Base-by-base conservation (phyloP, 2,888 invertebrate genomes). In the Agonopterix subpropinquella region DNA sequence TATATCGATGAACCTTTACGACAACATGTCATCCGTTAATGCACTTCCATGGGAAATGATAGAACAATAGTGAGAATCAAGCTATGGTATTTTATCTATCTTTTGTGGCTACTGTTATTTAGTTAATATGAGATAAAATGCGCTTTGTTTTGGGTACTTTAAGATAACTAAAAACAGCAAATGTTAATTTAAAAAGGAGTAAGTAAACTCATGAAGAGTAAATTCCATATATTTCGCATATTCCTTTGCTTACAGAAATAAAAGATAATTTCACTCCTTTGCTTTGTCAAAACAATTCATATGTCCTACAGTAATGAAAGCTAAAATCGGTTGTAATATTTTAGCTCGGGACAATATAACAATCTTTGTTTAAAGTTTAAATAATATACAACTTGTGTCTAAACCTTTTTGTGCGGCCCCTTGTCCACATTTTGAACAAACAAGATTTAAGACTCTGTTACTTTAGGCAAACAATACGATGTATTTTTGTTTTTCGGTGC, bases 401-500 rank as follows among this genome's bases (percentile, higher is more conserved):
- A 61, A 57, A 50, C 52, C 53, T 53, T 52, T 36, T 55, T 60
- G 60, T 57, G 51, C 52, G 51, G 54, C 53, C 54, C 53, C 42
- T 55, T 60, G 60, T 57, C 53, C 53, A 57, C 52, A 53, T 55
- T 53, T 54, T 47, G 49, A 54, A 54, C 51, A 59, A 58, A 62
- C 50, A 58, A 56, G 28, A 28, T 28, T 28, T 28, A 28, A 28
- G 7, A 28, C 28, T 28, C 28, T 28, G 28, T 28, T 28, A 28
- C 28, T 28, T n/a, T 36, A 8, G 46, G 37, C 35, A n/a, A 10
- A 37, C 35, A 37, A 11, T n/a, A 10, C 39, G 39, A n/a, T 10
- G 28, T 46, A 7, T n/a, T 46, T 35, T 28, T 28, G 41, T 28
- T 28, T 28, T 28, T 28, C 28, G 28, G 28, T 28, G 28, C 5